A percentile compares a stretch with the other conserved stretches of the same genome.
Evolutionary conservation across 2,797 vertebrate species (phyloP).

Genomic region (Phalloptychus januarius): DNA sequence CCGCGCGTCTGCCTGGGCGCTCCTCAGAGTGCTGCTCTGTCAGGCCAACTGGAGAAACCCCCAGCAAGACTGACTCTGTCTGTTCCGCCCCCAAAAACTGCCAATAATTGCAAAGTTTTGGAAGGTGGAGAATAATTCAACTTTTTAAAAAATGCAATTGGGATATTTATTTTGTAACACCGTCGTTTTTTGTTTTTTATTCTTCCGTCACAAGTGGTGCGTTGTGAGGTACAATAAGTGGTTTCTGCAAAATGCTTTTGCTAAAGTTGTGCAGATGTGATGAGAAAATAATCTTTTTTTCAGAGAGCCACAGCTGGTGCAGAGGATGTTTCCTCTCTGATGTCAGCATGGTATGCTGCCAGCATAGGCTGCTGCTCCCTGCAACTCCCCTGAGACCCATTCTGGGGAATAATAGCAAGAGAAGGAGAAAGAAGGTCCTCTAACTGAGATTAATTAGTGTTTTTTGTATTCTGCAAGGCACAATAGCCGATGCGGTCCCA

Average conservation of each 20-base stretch:
- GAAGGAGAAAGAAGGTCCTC: conserved; percentile 67
- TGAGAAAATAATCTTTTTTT: conserved; percentile 50
- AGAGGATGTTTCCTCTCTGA: conserved; percentile 51
- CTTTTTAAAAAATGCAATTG: not conserved
- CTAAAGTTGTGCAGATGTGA: conserved; percentile 58
- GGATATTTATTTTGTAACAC: not conserved
- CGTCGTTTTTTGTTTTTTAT: not conserved
- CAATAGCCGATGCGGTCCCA: conserved; percentile 69
- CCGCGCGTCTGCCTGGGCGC: conserved; percentile 50
- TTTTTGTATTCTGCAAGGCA: conserved; percentile 73
- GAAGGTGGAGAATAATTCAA: conserved; percentile 34
- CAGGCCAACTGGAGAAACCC: conserved; percentile 55
- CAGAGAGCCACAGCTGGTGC: conserved; percentile 66
- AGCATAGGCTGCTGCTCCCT: conserved; percentile 66
- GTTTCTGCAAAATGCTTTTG: conserved; percentile 18
- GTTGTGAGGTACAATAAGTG: conserved; percentile 3
- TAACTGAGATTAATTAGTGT: conserved; percentile 80
- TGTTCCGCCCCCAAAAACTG: conserved; percentile 25
- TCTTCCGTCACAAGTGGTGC: not conserved
- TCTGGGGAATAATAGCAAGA: conserved; percentile 70
- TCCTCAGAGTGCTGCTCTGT: conserved; percentile 49
- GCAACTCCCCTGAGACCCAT: conserved; percentile 66
- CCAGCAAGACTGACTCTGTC: conserved; percentile 49
- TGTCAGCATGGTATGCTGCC: conserved; percentile 63
- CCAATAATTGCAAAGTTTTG: conserved; percentile 41